Percentiles rank a stretch among this genome's conserved stretches.
These are phyloP conservation scores for Paradisaea rubra DNA, from an alignment of 2,113 vertebrate species.

Conservation along the genomic window DNA sequence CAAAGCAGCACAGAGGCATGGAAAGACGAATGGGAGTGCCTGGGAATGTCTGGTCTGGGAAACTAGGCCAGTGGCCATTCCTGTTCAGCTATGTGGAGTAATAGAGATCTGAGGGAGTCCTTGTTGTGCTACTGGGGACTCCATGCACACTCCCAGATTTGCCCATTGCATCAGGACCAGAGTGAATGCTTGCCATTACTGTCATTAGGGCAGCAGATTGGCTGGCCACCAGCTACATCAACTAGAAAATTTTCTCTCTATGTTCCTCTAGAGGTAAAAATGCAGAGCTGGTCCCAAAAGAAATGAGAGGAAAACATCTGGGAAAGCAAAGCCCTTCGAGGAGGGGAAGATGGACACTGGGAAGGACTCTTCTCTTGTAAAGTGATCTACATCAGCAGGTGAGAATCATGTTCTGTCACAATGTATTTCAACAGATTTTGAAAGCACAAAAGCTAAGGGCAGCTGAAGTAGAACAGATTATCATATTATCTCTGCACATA, in stretches of 20 bases:
- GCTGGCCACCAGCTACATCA: background rate
- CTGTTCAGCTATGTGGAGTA: background rate
- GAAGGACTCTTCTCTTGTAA: background rate
- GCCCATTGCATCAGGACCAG: rapidly evolving
- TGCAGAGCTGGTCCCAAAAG: background rate
- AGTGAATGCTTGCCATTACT: background rate
- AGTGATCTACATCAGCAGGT: background rate
- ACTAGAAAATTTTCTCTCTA: background rate
- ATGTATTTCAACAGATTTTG: background rate
- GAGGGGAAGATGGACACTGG: background rate
- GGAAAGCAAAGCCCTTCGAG: background rate
- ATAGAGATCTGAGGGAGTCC: background rate
- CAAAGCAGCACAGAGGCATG: background rate
- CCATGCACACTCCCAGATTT: background rate
- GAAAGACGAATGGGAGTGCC: background rate
- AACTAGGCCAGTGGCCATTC: background rate
- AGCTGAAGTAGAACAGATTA: background rate
- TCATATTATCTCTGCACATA: background rate
- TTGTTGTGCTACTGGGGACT: background rate
- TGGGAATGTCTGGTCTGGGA: background rate
- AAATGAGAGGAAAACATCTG: background rate
- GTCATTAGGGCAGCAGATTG: background rate
- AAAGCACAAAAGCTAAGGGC: background rate
- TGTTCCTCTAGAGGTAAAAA: background rate
- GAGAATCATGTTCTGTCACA: background rate